Evolutionary conservation across 2,888 invertebrate genomes (phyloP).

Genomic region (Synanthedon formicaeformis): DNA sequence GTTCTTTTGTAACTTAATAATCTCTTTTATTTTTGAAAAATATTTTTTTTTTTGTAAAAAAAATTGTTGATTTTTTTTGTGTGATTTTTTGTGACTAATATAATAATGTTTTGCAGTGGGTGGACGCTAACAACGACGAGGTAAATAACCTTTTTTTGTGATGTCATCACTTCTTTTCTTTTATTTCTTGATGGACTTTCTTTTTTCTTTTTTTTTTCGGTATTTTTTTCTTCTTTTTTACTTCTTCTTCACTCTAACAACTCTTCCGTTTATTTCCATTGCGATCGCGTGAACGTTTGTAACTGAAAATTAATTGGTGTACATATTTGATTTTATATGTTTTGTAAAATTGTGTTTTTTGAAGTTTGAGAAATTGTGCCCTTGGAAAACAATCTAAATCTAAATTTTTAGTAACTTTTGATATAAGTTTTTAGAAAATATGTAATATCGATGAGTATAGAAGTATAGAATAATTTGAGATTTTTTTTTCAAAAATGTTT

Average conservation of each 20-base stretch:
- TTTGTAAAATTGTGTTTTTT: too few species aligned
- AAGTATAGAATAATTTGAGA: too few species aligned
- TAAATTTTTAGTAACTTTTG: too few species aligned
- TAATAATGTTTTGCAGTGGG: slow-evolving; percentile 73
- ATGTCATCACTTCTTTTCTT: slow-evolving; percentile 7
- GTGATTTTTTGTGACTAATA: slow-evolving; percentile 52
- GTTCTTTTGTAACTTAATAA: slow-evolving; percentile 11
- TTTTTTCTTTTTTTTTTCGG: slow-evolving; percentile 1
- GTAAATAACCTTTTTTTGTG: slow-evolving; percentile 52
- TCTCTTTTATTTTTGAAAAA: slow-evolving; percentile 7
- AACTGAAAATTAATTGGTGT: too few species aligned
- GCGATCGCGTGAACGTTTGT: too few species aligned
- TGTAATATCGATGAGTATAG: too few species aligned
- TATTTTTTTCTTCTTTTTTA: not conserved
- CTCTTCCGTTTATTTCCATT: too few species aligned
- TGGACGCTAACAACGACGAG: slow-evolving; percentile 76
- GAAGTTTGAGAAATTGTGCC: too few species aligned
- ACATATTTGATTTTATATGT: too few species aligned
- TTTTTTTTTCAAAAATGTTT: too few species aligned
- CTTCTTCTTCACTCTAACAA: not conserved
- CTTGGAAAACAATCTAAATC: too few species aligned
- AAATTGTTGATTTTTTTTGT: slow-evolving; percentile 16
- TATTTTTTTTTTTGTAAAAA: slow-evolving; percentile 9
- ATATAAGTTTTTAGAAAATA: too few species aligned
- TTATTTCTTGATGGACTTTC: slow-evolving; percentile 1